Percentiles rank a stretch among this genome's conserved stretches.
Evolutionary conservation across 2,113 vertebrate genomes (phyloP).

Genomic region (Tragelaphus imberbis): DNA sequence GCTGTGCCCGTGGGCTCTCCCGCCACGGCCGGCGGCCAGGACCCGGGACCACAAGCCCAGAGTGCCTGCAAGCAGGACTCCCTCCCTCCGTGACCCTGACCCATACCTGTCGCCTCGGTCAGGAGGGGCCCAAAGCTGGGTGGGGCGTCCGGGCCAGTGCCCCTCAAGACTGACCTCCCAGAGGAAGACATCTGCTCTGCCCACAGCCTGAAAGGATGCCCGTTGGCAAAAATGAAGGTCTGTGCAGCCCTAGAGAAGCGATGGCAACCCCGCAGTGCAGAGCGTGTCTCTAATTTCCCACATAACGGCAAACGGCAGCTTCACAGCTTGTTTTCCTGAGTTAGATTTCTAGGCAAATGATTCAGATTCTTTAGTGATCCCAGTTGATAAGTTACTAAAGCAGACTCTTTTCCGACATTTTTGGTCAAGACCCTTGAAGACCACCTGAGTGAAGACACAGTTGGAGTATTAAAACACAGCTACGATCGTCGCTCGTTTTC

Average conservation of each 20-base stretch:
- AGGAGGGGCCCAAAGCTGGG: background rate
- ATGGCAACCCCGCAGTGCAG: no score
- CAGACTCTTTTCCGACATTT: background rate
- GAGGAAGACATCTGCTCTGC: background rate
- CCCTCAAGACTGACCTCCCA: background rate
- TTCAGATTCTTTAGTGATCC: background rate
- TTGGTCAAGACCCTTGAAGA: background rate
- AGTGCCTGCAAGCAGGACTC: background rate
- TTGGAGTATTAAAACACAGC: accelerated
- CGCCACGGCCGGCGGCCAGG: accelerated
- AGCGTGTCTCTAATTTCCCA: background rate
- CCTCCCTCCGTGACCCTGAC: background rate
- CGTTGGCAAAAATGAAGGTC: background rate
- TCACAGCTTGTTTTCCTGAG: background rate
- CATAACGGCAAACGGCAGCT: background rate
- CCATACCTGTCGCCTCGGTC: background rate
- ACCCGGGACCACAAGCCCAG: accelerated
- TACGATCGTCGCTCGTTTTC: accelerated
- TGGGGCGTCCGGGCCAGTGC: background rate
- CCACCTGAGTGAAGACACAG: background rate
- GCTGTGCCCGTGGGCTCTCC: background rate
- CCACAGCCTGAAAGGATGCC: background rate
- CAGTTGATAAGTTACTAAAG: background rate
- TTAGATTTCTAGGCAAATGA: background rate
- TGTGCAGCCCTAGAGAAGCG: background rate